A percentile compares a stretch with the other conserved stretches of the same genome.
These are phyloP conservation scores for Myotis brandtii DNA, from an alignment of 2,113 vertebrate species.

Conservation along the genomic window DNA sequence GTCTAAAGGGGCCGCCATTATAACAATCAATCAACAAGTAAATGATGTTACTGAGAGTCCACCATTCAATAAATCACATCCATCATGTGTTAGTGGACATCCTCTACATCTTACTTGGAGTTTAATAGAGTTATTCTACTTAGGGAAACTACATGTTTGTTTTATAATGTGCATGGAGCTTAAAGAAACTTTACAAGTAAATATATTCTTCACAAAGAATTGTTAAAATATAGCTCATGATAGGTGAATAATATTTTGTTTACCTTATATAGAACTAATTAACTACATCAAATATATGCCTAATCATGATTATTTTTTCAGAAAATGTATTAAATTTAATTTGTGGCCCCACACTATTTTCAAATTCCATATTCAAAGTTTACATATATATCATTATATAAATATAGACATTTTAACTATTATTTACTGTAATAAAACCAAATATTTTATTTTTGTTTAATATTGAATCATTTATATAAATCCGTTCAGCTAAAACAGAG, in stretches of 20 bases:
- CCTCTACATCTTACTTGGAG: neutral
- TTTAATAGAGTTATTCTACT: neutral
- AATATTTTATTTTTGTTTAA: neutral
- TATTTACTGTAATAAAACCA: neutral
- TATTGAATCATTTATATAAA: neutral
- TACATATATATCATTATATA: neutral
- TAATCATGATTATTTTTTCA: neutral
- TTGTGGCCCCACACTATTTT: rapidly evolving
- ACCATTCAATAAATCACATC: neutral
- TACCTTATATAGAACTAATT: neutral
- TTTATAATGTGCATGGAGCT: neutral
- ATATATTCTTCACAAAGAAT: neutral
- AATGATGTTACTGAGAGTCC: neutral
- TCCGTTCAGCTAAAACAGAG: neutral
- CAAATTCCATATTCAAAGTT: neutral
- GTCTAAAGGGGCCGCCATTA: neutral
- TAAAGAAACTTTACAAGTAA: neutral
- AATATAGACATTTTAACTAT: neutral
- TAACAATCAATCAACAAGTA: constrained; percentile 27
- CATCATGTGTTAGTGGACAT: neutral
- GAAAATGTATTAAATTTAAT: neutral
- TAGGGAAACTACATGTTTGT: neutral
- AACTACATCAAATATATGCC: neutral
- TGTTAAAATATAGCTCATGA: neutral
- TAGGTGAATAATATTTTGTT: neutral